Evolutionary conservation across 2,113 vertebrate genomes (phyloP), one percentile per base, ranked within the genome.

Genomic region (Sylvicapra grimmia): DNA sequence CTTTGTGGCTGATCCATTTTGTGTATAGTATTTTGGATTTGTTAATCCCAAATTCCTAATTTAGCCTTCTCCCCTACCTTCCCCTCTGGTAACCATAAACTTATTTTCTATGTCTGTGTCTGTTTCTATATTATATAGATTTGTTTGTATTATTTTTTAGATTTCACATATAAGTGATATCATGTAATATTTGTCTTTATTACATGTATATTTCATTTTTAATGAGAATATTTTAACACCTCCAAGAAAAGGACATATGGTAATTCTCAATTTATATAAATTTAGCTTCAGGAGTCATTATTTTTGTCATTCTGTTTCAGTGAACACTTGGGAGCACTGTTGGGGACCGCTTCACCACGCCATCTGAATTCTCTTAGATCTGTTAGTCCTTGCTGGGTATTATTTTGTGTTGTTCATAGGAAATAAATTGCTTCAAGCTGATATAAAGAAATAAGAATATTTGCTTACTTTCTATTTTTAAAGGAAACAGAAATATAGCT

Each of bases 401-500:
- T 84, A 54, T 89, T 93, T 93, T 93, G 56, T 97, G 92, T 29
- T 83, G 23, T 88, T 89, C 63, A 68, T 58, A 80, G 83, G 88
- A 97, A 96, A 97, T 91, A 86, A 97, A 86, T 92, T 90, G 86
- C 77, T 94, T 86, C 54, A 40, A 29, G 68, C 94, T 97, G 61
- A 95, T 91, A 93, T 86, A 86, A 95, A 51, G 79, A 94, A 94
- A 89, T 91, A 93, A 83, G 40, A 96, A 86, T 94, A 96, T 91
- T 40, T 95, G 89, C 86, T 97, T 91, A 95, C 68, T 90, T 85
- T 21, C 88, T 84, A 3, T 31, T 75, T 94, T 83, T 54, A 83
- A 59, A 56, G 54, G 59, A 89, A 88, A 54, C 44, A 79, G 36
- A 36, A 77, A 49, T 68, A n/a, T 86, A 54, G 40, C 82, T 96